Evolutionary conservation across 1,140 invertebrate species (phyloP).

Genomic region (Bombus vancouverensis): DNA sequence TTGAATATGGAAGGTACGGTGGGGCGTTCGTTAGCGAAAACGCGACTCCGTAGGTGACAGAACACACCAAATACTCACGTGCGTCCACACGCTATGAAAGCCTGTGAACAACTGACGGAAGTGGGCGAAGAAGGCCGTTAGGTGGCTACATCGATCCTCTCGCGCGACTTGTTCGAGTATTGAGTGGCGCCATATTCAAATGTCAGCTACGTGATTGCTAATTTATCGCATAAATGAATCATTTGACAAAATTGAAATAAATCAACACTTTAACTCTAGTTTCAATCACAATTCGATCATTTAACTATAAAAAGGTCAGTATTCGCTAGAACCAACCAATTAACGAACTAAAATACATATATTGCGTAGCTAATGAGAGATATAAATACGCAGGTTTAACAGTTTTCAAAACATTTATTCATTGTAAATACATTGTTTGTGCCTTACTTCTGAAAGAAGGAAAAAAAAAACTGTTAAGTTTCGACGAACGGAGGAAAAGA

Average conservation of each 20-base stretch:
- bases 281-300: too few species aligned
- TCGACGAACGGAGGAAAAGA: slow-evolving; percentile 37
- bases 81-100: slow-evolving; percentile 69
- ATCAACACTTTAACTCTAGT: too few species aligned
- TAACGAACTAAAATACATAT: too few species aligned
- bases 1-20: slow-evolving; percentile 84
- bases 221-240: neutral
- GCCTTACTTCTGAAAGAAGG: slow-evolving; percentile 51
- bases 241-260: neutral
- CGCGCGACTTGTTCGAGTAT: neutral
- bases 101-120: slow-evolving; percentile 73
- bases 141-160: neutral
- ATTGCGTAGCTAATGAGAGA: too few species aligned
- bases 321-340: too few species aligned
- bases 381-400: slow-evolving; percentile 9
- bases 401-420: slow-evolving; percentile 73
- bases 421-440: slow-evolving; percentile 71
- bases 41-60: slow-evolving; percentile 74
- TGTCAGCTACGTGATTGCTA: fast-evolving
- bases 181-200: slow-evolving; percentile 20
- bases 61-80: slow-evolving; percentile 62
- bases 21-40: slow-evolving; percentile 79
- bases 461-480: slow-evolving; percentile 54
- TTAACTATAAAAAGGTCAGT: too few species aligned
- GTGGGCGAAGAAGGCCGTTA: slow-evolving; percentile 57